These are phyloP conservation scores for Mycteria americana DNA, from an alignment of 2,797 vertebrate species.

Conservation along the genomic window DNA sequence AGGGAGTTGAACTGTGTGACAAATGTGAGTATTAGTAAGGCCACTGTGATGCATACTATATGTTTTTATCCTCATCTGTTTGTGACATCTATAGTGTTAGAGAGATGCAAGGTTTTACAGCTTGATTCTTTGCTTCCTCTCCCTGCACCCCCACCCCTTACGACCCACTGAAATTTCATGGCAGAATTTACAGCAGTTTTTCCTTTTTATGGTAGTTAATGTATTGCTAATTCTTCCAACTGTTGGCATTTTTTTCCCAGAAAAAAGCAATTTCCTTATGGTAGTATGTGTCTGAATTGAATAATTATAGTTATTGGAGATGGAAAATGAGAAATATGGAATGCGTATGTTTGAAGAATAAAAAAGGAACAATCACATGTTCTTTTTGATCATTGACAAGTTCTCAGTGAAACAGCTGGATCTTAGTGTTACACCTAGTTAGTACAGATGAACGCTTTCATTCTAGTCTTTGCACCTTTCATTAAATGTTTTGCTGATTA, in stretches of 20 bases:
- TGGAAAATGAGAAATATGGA: background rate
- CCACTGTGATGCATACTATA: background rate
- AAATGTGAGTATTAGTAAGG: background rate
- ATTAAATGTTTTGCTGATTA: background rate
- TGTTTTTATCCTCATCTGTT: background rate
- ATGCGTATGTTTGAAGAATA: background rate
- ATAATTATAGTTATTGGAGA: background rate
- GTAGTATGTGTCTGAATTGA: background rate
- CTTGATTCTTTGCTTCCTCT: background rate
- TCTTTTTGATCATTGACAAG: background rate
- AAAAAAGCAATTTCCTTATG: background rate
- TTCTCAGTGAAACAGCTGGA: background rate
- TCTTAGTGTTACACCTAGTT: background rate
- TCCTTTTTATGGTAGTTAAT: background rate
- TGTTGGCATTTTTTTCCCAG: background rate
- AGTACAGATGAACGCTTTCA: background rate
- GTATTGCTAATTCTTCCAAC: background rate
- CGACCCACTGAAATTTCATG: background rate
- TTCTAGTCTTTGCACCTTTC: background rate
- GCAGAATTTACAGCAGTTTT: background rate
- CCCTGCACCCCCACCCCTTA: background rate
- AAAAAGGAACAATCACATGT: fast-evolving
- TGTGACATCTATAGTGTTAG: background rate
- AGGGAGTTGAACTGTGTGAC: background rate
- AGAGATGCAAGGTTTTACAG: background rate